A percentile compares a stretch with the other conserved stretches of the same genome.
Conservation (phyloP, 2,113 vertebrate species). For the Cnemophilus loriae region DNA sequence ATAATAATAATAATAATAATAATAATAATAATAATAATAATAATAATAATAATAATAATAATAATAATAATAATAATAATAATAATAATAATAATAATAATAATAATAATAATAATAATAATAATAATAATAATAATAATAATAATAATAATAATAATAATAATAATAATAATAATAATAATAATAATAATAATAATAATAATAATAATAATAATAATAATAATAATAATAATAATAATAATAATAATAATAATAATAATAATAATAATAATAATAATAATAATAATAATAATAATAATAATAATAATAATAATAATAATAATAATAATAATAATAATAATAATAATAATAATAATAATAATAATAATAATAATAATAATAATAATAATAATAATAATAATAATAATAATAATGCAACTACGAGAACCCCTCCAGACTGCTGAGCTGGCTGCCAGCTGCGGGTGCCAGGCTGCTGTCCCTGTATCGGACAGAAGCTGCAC, state of each 20-base stretch:
- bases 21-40: background rate
- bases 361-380: background rate
- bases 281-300: background rate
- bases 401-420: background rate
- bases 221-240: background rate
- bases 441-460: background rate
- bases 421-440: background rate
- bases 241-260: background rate
- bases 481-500: fast-evolving
- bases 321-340: background rate
- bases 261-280: background rate
- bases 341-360: background rate
- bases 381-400: background rate
- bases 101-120: background rate
- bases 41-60: background rate
- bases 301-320: background rate
- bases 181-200: background rate
- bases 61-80: background rate
- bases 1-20: background rate
- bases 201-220: background rate
- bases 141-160: background rate
- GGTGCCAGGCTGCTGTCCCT: background rate
- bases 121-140: background rate
- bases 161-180: background rate
- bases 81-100: background rate